Evolutionary conservation across 2,113 vertebrate species (phyloP).

Genomic region (Zapornia atra): DNA sequence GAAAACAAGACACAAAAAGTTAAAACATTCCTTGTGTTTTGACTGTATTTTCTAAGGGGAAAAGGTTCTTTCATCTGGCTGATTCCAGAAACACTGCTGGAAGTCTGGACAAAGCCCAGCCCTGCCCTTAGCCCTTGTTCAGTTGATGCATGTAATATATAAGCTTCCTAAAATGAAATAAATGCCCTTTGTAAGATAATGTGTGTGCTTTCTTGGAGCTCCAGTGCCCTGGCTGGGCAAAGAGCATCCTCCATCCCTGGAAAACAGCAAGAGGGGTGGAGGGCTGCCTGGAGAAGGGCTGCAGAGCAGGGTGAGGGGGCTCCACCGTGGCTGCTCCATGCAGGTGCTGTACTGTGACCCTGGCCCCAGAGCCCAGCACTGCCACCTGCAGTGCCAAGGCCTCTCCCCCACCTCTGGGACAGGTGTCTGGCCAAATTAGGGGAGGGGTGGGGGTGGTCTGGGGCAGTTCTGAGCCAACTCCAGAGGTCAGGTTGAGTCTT

Average conservation of each 20-base stretch:
- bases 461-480: background rate
- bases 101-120: background rate
- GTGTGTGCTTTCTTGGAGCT: background rate
- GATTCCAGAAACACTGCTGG: conserved; percentile 9
- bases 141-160: conserved; percentile 74
- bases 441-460: background rate
- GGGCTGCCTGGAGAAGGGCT: background rate
- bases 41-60: conserved; percentile 25
- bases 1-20: background rate
- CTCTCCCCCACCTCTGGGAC: too few species aligned
- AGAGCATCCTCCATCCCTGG: background rate
- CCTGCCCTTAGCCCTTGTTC: conserved; percentile 59
- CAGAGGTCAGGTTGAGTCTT: background rate
- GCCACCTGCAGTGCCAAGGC: too few species aligned
- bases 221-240: background rate
- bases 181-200: conserved; percentile 69
- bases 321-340: accelerated
- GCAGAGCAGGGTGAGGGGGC: background rate
- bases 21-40: background rate
- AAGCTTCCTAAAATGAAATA: conserved; percentile 77
- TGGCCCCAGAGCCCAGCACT: too few species aligned
- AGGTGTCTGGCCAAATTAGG: too few species aligned
- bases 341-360: accelerated
- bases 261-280: accelerated
- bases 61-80: background rate